Conservation (phyloP, 1,140 invertebrate genomes). For the Gryllus bimaculatus region DNA sequence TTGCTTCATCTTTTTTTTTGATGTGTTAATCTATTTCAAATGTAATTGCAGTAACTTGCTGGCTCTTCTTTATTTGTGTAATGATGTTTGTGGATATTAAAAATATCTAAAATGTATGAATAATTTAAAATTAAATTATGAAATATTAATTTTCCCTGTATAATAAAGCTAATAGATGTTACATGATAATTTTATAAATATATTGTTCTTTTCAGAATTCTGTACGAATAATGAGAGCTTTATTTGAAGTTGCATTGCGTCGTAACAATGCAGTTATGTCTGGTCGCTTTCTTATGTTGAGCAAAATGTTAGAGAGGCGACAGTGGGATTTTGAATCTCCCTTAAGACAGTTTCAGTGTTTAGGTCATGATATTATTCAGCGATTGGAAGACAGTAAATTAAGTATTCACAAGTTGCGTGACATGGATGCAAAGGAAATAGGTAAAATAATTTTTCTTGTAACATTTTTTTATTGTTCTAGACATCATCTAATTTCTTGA, state of each 20-base stretch:
- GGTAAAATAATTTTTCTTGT: constrained; percentile 38
- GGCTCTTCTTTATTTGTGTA: no score
- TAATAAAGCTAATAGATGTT: constrained; percentile 6
- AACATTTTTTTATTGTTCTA: no score
- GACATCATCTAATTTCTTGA: no score
- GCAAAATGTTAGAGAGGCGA: constrained; percentile 83
- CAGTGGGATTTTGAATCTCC: constrained; percentile 84
- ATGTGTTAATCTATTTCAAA: neutral
- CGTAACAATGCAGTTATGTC: constrained; percentile 85
- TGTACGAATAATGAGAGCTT: constrained; percentile 74
- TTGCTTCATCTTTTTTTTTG: neutral
- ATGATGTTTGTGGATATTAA: no score
- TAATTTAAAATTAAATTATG: no score
- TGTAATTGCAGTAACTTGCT: no score
- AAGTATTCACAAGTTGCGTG: constrained; percentile 63
- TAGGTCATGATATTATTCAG: constrained; percentile 66
- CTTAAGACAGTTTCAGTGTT: constrained; percentile 72
- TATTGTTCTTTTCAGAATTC: constrained; percentile 59
- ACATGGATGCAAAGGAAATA: constrained; percentile 81
- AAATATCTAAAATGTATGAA: no score
- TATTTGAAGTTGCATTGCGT: constrained; percentile 89
- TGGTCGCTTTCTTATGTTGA: constrained; percentile 64
- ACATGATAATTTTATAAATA: constrained; percentile 10
- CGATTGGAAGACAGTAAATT: constrained; percentile 73
- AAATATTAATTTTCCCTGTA: no score